Evolutionary conservation across 2,888 invertebrate species (phyloP).

Genomic region (Papilio elwesi): DNA sequence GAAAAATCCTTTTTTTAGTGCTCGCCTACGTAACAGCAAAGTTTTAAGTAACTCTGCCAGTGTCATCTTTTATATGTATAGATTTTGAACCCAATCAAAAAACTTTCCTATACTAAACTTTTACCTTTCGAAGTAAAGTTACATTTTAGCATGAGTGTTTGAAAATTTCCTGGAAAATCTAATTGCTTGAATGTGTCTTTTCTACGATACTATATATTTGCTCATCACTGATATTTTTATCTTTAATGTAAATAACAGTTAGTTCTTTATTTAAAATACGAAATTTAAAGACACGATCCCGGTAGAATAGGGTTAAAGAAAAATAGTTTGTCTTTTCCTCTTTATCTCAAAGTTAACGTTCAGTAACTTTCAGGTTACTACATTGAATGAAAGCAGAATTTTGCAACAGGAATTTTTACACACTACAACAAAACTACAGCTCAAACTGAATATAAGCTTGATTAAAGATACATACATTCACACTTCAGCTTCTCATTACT

Average conservation of each 20-base stretch:
- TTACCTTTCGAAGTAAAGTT: too few relatives aligned
- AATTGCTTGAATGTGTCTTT: too few relatives aligned
- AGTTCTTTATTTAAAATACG: constrained; percentile 24
- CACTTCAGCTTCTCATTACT: not conserved
- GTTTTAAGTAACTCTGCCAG: too few relatives aligned
- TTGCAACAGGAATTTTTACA: not conserved
- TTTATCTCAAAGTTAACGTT: not conserved
- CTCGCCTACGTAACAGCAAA: too few relatives aligned
- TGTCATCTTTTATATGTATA: too few relatives aligned
- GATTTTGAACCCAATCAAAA: too few relatives aligned
- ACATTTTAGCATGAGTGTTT: too few relatives aligned
- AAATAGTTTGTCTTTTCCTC: not conserved
- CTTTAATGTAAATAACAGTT: constrained; percentile 17
- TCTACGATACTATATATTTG: not conserved
- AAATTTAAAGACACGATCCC: not conserved
- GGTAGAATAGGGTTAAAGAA: constrained; percentile 10
- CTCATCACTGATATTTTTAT: constrained; percentile 2
- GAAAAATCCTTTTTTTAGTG: too few relatives aligned
- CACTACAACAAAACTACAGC: not conserved
- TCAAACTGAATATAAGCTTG: constrained; percentile 3
- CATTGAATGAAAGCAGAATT: not conserved
- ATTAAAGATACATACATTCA: not conserved
- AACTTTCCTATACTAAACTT: too few relatives aligned
- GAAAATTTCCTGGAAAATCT: too few relatives aligned
- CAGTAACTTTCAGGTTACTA: not conserved